These are phyloP conservation scores for Leptinotarsa defecta DNA, from an alignment of 1,140 invertebrate species.

Conservation along the genomic window DNA sequence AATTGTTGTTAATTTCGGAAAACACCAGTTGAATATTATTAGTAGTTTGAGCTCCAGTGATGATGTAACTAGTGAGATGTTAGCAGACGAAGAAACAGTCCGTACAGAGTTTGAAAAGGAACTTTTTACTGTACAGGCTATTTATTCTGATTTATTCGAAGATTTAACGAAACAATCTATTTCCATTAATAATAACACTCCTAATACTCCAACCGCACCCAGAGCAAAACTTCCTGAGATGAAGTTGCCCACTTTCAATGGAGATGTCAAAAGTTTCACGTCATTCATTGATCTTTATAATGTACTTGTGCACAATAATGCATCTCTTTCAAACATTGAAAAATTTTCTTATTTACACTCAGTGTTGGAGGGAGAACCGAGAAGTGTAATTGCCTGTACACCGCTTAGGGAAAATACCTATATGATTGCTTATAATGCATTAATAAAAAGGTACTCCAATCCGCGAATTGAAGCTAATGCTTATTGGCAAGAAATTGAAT, in stretches of 20 bases:
- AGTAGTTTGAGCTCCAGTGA: not conserved
- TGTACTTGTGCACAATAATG: constrained; percentile 11
- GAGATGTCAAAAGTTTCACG: not conserved
- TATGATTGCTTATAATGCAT: constrained; percentile 13
- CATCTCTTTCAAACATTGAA: constrained; percentile 12
- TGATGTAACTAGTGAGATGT: not conserved
- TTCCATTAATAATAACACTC: no score
- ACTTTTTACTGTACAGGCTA: not conserved
- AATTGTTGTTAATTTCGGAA: not conserved
- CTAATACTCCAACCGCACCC: no score
- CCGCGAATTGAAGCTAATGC: constrained; percentile 7
- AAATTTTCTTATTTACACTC: constrained; percentile 2
- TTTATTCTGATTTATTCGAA: constrained; percentile 5
- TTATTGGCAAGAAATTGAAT: constrained; percentile 7
- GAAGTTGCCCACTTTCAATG: constrained; percentile 16
- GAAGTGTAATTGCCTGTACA: constrained; percentile 6
- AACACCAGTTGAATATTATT: not conserved
- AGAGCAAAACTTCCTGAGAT: not conserved
- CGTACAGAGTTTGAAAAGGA: not conserved
- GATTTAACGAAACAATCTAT: not conserved
- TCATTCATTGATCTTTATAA: constrained; percentile 14
- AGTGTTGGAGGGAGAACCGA: not conserved
- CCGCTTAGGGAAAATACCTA: not conserved
- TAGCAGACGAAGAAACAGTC: not conserved
- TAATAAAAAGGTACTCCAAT: not conserved